Conservation (phyloP, 37 sponge, comb jelly and placozoan genomes). For the Mnemiopsis leidyi region DNA sequence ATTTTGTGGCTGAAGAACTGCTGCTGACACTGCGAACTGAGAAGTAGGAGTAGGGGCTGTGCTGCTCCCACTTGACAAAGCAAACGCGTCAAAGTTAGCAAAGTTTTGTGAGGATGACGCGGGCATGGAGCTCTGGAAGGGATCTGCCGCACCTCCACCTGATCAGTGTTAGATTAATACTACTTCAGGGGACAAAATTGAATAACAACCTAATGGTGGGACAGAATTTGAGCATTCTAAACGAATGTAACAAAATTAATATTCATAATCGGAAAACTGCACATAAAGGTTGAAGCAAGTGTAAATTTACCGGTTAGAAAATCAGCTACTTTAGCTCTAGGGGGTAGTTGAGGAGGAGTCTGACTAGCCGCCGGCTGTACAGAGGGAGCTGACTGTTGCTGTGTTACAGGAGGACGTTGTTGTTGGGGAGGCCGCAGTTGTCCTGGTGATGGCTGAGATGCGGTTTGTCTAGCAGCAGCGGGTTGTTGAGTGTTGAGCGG, state of each 20-base stretch:
- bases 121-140: background rate
- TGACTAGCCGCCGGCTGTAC: background rate
- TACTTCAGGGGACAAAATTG: too few species aligned
- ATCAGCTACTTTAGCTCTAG: background rate
- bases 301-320: too few species aligned
- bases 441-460: background rate
- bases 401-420: background rate
- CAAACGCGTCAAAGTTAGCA: slow-evolving; percentile 53
- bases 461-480: background rate
- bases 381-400: background rate
- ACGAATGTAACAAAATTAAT: too few species aligned
- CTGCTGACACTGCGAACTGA: background rate
- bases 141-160: background rate
- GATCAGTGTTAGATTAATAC: too few species aligned
- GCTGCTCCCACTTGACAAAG: background rate
- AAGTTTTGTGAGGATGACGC: background rate
- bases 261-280: too few species aligned
- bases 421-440: background rate
- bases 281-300: too few species aligned
- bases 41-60: background rate
- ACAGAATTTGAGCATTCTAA: too few species aligned
- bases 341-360: background rate
- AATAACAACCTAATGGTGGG: too few species aligned
- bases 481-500: background rate
- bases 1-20: slow-evolving; percentile 5